phyloP scores from a whole-genome alignment of 2,888 invertebrate species.

The Phymatocera aterrima region DNA sequence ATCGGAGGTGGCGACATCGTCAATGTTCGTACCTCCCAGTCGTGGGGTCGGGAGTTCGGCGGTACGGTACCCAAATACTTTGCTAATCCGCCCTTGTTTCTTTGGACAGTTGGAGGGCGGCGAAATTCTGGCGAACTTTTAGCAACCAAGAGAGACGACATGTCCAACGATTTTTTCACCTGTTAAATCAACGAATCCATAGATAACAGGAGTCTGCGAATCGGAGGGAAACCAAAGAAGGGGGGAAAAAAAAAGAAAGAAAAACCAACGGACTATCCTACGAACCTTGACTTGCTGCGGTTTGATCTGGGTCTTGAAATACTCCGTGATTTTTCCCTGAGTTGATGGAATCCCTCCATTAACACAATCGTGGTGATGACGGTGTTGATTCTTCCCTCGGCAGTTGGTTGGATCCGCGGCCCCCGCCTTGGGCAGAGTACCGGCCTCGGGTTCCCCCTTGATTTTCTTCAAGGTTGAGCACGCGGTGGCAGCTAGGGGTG shows the following conservation, averaged over 20 bases:
- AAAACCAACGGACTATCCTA: too few species aligned
- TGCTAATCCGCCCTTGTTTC: constrained; percentile 69
- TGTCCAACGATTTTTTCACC: constrained; percentile 55
- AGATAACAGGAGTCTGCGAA: not conserved
- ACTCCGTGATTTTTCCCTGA: constrained; percentile 90
- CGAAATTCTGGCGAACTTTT: constrained; percentile 70
- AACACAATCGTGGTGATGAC: constrained; percentile 61
- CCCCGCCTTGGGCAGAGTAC: constrained; percentile 67
- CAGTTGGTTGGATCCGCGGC: constrained; percentile 65
- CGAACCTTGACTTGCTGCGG: constrained; percentile 74
- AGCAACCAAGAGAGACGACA: constrained; percentile 69
- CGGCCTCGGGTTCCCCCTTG: constrained; percentile 71
- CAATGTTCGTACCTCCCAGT: constrained; percentile 66
- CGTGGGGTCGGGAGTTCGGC: constrained; percentile 59
- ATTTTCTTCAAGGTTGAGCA: constrained; percentile 70
- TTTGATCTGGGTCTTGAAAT: constrained; percentile 90
- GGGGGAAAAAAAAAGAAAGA: not conserved
- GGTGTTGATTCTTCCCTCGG: constrained; percentile 59
- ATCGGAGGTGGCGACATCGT: constrained; percentile 71
- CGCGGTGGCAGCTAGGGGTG: constrained; percentile 70
- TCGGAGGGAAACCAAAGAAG: not conserved
- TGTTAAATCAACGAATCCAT: constrained; percentile 30
- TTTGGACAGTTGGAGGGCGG: constrained; percentile 70
- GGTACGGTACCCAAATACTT: constrained; percentile 63
- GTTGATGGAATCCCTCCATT: constrained; percentile 46